These are phyloP conservation scores for Hippocampus mohnikei DNA, from an alignment of 2,113 vertebrate genomes.

Conservation along the genomic window DNA sequence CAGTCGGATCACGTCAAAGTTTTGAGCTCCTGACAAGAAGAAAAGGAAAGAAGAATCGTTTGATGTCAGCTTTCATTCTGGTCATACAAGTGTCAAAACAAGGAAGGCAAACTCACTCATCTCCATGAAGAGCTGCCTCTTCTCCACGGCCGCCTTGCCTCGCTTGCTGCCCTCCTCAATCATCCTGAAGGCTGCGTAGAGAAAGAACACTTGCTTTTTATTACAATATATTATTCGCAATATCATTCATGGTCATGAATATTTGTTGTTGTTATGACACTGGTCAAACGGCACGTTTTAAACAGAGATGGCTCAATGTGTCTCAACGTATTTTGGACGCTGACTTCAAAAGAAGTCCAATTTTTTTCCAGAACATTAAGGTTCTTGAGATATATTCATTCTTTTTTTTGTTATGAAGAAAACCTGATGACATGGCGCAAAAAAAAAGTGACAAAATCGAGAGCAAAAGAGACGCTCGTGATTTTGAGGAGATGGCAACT, in stretches of 20 bases:
- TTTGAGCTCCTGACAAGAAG: conserved; percentile 83
- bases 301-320: too few species aligned
- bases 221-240: too few species aligned
- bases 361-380: too few species aligned
- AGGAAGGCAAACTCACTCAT: conserved; percentile 82
- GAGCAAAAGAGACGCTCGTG: background rate
- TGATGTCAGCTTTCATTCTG: background rate
- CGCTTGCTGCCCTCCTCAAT: conserved; percentile 96
- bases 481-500: background rate
- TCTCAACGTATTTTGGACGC: too few species aligned
- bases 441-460: background rate
- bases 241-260: too few species aligned
- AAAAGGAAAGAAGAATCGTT: background rate
- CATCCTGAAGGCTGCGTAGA: conserved; percentile 77
- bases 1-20: conserved; percentile 94
- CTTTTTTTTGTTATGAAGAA: too few species aligned
- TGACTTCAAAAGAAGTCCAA: too few species aligned
- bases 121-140: conserved; percentile 99
- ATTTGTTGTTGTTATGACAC: too few species aligned
- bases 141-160: conserved; percentile 92
- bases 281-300: too few species aligned
- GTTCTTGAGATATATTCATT: too few species aligned
- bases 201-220: too few species aligned
- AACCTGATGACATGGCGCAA: too few species aligned
- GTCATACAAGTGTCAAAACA: background rate